Evolutionary conservation across 2,797 vertebrate genomes (phyloP).

Genomic region (Cyprinodon diabolis): DNA sequence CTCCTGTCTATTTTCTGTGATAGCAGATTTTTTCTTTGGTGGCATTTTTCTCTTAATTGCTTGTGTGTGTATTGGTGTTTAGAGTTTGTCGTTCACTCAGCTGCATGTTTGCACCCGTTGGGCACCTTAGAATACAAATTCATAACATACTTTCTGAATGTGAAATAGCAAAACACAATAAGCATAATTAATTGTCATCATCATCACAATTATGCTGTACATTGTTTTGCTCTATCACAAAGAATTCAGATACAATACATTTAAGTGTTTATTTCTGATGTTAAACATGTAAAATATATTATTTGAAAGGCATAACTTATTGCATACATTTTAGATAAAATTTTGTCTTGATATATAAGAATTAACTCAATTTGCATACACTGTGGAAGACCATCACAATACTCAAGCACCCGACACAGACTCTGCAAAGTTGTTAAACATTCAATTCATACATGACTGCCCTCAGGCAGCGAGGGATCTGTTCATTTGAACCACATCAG

Average conservation of each 20-base stretch:
- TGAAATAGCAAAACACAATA: no score
- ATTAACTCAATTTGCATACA: neutral
- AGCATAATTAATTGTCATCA: neutral
- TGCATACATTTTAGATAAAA: neutral
- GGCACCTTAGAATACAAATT: no score
- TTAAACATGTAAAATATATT: neutral
- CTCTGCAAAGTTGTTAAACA: slow-evolving; percentile 51
- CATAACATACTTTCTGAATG: no score
- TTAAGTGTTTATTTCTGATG: neutral
- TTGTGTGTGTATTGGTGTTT: no score
- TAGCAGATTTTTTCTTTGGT: no score
- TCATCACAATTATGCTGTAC: neutral
- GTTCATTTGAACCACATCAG: slow-evolving; percentile 61
- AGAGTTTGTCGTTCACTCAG: no score
- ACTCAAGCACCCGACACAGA: slow-evolving; percentile 45
- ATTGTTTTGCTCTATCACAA: neutral
- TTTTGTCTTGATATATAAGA: neutral
- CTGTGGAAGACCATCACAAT: slow-evolving; percentile 46
- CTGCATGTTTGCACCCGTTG: no score
- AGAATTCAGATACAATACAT: neutral
- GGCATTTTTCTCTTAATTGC: no score
- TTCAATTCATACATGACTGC: slow-evolving; percentile 68
- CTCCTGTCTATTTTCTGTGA: no score
- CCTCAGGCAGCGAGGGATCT: slow-evolving; percentile 58
- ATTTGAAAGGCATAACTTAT: neutral